phyloP scores from a whole-genome alignment of 2,113 vertebrate genomes.

The Clarias gariepinus region DNA sequence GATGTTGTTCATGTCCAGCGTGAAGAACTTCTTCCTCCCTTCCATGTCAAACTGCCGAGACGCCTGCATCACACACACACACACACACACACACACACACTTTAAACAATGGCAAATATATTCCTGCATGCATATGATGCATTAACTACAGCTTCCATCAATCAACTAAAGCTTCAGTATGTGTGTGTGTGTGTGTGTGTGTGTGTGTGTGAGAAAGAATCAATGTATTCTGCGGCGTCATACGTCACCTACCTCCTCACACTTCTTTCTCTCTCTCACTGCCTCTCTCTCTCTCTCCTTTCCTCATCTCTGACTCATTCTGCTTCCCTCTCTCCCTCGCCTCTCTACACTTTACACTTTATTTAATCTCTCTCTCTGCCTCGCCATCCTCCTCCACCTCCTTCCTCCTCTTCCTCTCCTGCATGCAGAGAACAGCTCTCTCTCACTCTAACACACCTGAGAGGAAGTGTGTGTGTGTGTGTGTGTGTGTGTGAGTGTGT shows the following conservation, averaged over 20 bases:
- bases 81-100: neutral
- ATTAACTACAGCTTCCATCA: neutral
- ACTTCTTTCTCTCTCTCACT: neutral
- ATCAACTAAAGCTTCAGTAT: neutral
- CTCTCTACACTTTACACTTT: neutral
- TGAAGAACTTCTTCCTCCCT: slow-evolving; percentile 99
- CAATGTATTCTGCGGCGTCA: neutral
- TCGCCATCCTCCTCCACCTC: neutral
- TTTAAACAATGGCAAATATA: neutral
- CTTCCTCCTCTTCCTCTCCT: neutral
- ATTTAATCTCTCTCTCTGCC: neutral
- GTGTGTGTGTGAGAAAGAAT: neutral
- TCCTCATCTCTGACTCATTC: neutral
- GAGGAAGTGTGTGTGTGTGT: neutral
- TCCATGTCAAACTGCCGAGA: slow-evolving; percentile 95
- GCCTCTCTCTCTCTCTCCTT: neutral
- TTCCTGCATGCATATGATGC: neutral
- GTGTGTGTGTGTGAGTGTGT: neutral
- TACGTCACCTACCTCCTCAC: neutral
- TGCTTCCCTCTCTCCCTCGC: neutral
- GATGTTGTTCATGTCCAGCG: slow-evolving; percentile 99
- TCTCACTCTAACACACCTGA: neutral
- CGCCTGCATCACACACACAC: slow-evolving; percentile 71
- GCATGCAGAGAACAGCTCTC: neutral
- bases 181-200: neutral